A percentile compares a stretch with the other conserved stretches of the same genome.
Conservation (phyloP, 2,797 vertebrate genomes). For the Pipistrellus nathusii region DNA sequence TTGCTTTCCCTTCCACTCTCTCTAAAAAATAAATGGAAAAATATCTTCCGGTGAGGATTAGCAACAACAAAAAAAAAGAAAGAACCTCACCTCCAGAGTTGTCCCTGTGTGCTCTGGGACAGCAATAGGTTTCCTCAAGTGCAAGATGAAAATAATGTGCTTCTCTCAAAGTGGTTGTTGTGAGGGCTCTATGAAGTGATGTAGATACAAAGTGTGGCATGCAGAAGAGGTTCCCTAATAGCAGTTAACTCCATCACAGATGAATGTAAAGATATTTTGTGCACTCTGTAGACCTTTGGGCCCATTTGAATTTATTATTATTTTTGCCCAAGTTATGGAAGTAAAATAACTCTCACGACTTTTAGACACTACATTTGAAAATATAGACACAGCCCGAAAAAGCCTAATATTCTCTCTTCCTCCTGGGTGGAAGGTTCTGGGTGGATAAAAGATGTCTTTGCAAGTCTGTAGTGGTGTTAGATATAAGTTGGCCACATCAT, state of each 20-base stretch:
- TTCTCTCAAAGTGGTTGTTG: neutral
- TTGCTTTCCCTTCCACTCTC: too few species aligned
- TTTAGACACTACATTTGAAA: neutral
- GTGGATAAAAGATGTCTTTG: neutral
- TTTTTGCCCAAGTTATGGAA: neutral
- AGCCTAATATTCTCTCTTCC: neutral
- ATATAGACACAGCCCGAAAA: neutral
- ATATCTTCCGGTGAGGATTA: too few species aligned
- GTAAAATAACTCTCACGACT: neutral
- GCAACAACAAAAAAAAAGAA: neutral
- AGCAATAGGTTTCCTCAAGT: neutral
- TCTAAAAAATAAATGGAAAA: too few species aligned
- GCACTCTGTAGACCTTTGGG: neutral
- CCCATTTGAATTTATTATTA: neutral
- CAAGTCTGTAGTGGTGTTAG: neutral
- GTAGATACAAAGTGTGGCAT: neutral
- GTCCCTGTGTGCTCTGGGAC: fast-evolving
- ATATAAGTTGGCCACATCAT: neutral
- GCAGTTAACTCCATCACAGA: neutral
- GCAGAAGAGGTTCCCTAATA: neutral
- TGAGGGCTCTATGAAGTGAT: neutral
- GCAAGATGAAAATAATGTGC: neutral
- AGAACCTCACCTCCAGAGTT: neutral
- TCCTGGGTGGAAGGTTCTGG: neutral
- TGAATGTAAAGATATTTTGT: neutral